Base-by-base conservation (phyloP, 2,113 vertebrate genomes). In the Megaceryle maxima region DNA sequence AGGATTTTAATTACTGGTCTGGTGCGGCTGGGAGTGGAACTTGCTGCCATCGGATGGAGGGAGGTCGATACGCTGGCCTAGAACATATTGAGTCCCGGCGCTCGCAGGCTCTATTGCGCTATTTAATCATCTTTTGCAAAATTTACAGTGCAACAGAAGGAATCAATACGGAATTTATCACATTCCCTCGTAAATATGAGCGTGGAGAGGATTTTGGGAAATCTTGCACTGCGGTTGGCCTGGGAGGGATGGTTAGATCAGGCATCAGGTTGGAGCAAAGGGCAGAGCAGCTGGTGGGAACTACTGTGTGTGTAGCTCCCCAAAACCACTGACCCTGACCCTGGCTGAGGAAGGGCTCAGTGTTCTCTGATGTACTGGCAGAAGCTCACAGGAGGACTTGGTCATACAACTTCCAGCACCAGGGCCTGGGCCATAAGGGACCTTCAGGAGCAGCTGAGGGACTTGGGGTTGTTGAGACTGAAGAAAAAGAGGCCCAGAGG, bases 121-220 rank as follows among this genome's bases (percentile, higher is more conserved):
- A 98, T 98, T 98, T 98, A 98, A 98, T 98, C 98, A 98, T 98
- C 97, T 98, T 97, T 98, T 97, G 98, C 97, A 98, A 98, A 98
- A 98, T 98, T 97, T 98, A 98, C 97, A 98, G 98, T 83, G 97
- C 96, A 92, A 88, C 96, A 90, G 88, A 66, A 97, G 96, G 97
- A 91, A 98, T 98, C 98, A 94, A 98, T 98, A 98, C 37, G 1
- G 96, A 97, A 98, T 98, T 98, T 98, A 98, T 98, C 97, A 90
- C 97, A 60, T 97, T 97, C 96, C 95, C 88, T 96, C 95, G 97
- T 96, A 98, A 98, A 98, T 94, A 96, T 48, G 97, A 98, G 97
- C 92, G 53, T 12, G 83, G 84, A 69, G 94, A 92, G 94, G 88
- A 80, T 92, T 88, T 74, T 84, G 96, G 97, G 95, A 88, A 63